phyloP scores from a whole-genome alignment of 2,113 vertebrate genomes.

The Oxyura jamaicensis region DNA sequence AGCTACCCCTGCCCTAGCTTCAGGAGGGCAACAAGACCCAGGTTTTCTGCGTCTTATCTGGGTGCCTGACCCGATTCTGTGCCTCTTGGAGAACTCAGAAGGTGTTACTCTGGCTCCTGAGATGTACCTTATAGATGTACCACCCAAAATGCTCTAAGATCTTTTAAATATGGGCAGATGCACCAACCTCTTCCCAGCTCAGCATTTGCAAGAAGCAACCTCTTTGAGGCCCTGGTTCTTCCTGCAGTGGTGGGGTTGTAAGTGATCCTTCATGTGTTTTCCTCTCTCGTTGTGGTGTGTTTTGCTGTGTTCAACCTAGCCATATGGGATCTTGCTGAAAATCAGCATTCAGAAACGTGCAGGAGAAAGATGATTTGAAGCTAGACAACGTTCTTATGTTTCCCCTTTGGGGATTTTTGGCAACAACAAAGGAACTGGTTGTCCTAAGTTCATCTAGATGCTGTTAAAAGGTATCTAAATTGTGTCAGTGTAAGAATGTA shows the following conservation, averaged over 20 bases:
- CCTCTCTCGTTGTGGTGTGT: rapidly evolving
- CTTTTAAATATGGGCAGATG: neutral
- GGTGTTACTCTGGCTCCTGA: neutral
- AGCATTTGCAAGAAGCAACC: neutral
- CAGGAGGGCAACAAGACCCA: neutral
- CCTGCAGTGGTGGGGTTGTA: rapidly evolving
- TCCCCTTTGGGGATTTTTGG: neutral
- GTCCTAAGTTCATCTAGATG: neutral
- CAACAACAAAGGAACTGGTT: neutral
- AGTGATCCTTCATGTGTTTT: neutral
- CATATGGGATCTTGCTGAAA: neutral
- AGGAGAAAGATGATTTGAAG: neutral
- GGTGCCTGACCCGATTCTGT: neutral
- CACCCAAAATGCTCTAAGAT: neutral
- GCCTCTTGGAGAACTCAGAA: neutral
- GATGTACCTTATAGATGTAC: neutral
- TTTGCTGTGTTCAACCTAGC: neutral
- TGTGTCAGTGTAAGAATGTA: rapidly evolving
- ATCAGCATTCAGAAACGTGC: rapidly evolving
- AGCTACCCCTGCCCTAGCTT: neutral
- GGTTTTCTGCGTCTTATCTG: neutral
- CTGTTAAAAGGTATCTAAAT: neutral
- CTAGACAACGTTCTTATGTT: neutral
- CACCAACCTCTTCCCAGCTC: rapidly evolving
- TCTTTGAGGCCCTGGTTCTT: neutral